Evolutionary conservation across 2,113 vertebrate species (phyloP).

Genomic region (Cromileptes altivelis): DNA sequence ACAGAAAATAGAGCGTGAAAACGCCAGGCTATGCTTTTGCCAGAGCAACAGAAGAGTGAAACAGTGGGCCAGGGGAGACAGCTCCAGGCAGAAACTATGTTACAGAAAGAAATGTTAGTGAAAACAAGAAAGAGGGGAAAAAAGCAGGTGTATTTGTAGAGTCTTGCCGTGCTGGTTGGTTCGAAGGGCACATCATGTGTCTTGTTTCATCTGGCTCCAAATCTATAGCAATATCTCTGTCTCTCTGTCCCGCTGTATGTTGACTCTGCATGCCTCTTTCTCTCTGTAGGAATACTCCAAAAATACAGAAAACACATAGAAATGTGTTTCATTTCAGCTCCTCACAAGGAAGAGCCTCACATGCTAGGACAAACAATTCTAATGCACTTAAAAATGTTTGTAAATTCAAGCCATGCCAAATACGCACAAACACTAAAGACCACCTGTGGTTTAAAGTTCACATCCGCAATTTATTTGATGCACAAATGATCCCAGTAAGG

Average conservation of each 20-base stretch:
- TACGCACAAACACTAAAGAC: neutral
- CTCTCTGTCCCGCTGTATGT: constrained; percentile 48
- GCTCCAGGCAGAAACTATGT: constrained; percentile 59
- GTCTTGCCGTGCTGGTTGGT: constrained; percentile 60
- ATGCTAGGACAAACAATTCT: constrained; percentile 10
- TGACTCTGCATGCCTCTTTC: constrained; percentile 35
- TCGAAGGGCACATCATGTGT: constrained; percentile 66
- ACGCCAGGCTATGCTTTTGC: constrained; percentile 39
- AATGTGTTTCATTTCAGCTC: constrained; percentile 21
- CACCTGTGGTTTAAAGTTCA: constrained; percentile 28
- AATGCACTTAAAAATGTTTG: neutral
- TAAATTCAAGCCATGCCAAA: neutral
- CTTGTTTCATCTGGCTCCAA: constrained; percentile 66
- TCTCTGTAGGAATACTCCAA: constrained; percentile 23
- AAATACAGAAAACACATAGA: constrained; percentile 26
- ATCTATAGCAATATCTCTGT: constrained; percentile 50
- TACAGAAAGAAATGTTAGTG: constrained; percentile 51
- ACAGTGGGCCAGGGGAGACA: constrained; percentile 63
- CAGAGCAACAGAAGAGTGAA: constrained; percentile 49
- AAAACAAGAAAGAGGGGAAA: constrained; percentile 50
- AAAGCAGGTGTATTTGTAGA: constrained; percentile 68
- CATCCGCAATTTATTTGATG: constrained; percentile 6
- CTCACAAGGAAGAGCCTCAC: constrained; percentile 6
- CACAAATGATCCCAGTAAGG: neutral
- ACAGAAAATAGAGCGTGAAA: constrained; percentile 71